Conservation (phyloP, 2,888 invertebrate genomes). For the Cerastis leucographa region DNA sequence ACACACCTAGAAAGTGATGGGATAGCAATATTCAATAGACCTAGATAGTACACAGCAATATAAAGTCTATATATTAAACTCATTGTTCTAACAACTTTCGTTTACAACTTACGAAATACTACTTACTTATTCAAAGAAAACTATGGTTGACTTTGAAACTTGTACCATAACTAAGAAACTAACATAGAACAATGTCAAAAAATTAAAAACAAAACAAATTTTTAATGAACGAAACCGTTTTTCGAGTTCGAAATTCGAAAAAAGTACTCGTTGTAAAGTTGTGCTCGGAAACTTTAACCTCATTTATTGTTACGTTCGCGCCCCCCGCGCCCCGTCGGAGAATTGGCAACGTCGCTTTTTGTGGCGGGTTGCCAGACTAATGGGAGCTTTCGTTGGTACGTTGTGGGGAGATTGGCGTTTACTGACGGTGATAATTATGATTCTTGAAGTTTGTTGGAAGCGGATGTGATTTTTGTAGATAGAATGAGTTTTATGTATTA, state of each 20-base stretch:
- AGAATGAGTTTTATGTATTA: not conserved
- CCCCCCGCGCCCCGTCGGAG: constrained; percentile 71
- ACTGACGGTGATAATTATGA: not conserved
- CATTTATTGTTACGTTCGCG: constrained; percentile 84
- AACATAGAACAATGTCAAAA: constrained; percentile 10
- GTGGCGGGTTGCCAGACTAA: constrained; percentile 72
- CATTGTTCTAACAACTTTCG: constrained; percentile 49
- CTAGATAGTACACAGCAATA: constrained; percentile 5
- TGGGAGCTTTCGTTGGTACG: constrained; percentile 77
- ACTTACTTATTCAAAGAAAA: constrained; percentile 48
- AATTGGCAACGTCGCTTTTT: constrained; percentile 88
- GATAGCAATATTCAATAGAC: constrained; percentile 17
- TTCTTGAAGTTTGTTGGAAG: not conserved
- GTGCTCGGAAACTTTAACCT: constrained; percentile 89
- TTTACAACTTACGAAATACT: constrained; percentile 47
- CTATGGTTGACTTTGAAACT: constrained; percentile 48
- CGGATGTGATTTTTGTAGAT: not conserved
- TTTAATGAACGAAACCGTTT: constrained; percentile 61
- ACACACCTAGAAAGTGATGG: constrained; percentile 1
- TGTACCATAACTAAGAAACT: constrained; percentile 25
- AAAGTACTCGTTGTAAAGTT: constrained; percentile 77
- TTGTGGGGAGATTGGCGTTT: constrained; percentile 68
- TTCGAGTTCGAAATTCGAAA: constrained; percentile 72
- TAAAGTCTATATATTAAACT: constrained; percentile 22
- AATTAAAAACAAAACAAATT: constrained; percentile 23